Conservation (phyloP, 2,888 invertebrate species). For the Strigamia transsilvanica region DNA sequence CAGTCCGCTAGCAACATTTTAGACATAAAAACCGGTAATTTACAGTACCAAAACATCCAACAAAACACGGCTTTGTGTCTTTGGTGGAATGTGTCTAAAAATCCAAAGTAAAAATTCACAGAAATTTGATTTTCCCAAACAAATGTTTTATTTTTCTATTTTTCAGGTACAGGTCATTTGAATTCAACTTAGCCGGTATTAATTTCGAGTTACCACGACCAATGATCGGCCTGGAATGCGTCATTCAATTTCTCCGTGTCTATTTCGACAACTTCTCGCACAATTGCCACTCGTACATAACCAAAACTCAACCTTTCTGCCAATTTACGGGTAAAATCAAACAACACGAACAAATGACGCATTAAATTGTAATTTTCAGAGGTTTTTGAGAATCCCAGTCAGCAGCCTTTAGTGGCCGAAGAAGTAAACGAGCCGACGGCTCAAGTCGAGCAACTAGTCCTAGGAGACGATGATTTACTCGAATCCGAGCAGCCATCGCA, state of each 20-base stretch:
- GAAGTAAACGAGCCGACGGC: background rate
- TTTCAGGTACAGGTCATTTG: slow-evolving; percentile 17
- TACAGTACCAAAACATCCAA: background rate
- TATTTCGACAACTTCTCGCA: slow-evolving; percentile 48
- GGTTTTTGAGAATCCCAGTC: background rate
- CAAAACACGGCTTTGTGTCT: slow-evolving; percentile 6
- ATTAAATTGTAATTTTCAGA: background rate
- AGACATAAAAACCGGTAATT: background rate
- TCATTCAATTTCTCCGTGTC: background rate
- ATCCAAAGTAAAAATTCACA: slow-evolving; percentile 2
- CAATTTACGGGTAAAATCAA: slow-evolving; percentile 11
- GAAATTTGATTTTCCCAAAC: background rate
- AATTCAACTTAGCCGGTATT: slow-evolving; percentile 29
- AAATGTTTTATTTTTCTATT: background rate
- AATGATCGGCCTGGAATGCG: slow-evolving; percentile 5
- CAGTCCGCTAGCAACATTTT: background rate
- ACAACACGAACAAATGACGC: too few relatives aligned
- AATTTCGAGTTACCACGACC: slow-evolving; percentile 46
- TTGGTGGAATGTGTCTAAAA: slow-evolving; percentile 28
- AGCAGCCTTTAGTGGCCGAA: background rate
- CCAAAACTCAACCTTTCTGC: background rate
- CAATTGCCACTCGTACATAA: slow-evolving; percentile 28
- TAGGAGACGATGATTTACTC: background rate
- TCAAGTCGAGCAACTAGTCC: background rate
- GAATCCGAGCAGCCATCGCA: too few relatives aligned